A percentile compares a stretch with the other conserved stretches of the same genome.
phyloP scores from a whole-genome alignment of 2,888 invertebrate genomes.

The Drosophila buzzatii region DNA sequence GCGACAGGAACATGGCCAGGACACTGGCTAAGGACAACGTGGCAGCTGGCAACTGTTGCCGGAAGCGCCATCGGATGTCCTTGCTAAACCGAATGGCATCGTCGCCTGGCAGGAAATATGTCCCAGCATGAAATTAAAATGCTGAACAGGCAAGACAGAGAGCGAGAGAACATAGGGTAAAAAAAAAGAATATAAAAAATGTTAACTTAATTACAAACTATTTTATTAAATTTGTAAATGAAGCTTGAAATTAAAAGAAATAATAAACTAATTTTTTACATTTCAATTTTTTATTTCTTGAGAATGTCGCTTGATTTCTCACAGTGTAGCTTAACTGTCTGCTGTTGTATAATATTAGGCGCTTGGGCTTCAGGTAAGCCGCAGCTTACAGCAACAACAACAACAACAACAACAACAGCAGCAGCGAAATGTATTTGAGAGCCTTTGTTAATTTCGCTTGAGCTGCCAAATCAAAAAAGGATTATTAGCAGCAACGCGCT shows the following conservation, averaged over 20 bases:
- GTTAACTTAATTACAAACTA: neutral
- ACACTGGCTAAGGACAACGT: conserved; percentile 29
- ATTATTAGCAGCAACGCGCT: conserved; percentile 74
- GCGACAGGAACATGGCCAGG: conserved; percentile 52
- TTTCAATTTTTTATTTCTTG: too few species aligned
- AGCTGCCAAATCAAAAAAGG: conserved; percentile 75
- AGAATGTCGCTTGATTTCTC: neutral
- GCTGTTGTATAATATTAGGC: conserved; percentile 49
- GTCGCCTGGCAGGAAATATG: conserved; percentile 72
- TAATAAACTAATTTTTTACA: neutral
- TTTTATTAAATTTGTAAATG: neutral
- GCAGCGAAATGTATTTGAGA: conserved; percentile 11
- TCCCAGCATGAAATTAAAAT: conserved; percentile 76
- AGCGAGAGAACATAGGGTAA: conserved; percentile 7
- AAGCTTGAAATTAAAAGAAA: neutral
- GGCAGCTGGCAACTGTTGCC: conserved; percentile 78
- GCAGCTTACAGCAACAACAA: conserved; percentile 42
- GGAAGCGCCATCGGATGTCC: conserved; percentile 77
- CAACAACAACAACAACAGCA: conserved; percentile 33
- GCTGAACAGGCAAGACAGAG: conserved; percentile 30
- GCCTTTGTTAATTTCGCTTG: conserved; percentile 60
- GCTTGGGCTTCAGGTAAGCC: conserved; percentile 54
- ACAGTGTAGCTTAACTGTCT: conserved; percentile 26
- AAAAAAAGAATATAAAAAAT: neutral
- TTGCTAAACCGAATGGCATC: conserved; percentile 77